A percentile compares a stretch with the other conserved stretches of the same genome.
These are phyloP conservation scores for Plectropomus leopardus DNA, from an alignment of 2,113 vertebrate genomes.

Conservation along the genomic window DNA sequence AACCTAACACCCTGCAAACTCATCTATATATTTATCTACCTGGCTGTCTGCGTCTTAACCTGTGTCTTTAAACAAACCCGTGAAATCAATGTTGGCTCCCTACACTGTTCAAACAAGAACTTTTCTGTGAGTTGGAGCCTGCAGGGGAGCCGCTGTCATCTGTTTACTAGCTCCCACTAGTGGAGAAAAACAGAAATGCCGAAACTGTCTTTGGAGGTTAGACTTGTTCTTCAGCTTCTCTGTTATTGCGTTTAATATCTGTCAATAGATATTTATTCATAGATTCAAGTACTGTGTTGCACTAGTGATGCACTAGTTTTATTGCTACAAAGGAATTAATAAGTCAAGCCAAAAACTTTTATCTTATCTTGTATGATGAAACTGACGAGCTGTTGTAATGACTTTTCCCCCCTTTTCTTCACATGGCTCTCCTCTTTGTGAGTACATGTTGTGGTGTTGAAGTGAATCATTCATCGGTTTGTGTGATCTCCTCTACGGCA, in stretches of 20 bases:
- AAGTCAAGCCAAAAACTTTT: not conserved
- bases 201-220: not conserved
- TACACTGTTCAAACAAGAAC: constrained; percentile 75
- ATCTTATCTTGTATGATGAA: constrained; percentile 4
- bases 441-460: constrained; percentile 42
- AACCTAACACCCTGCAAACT: constrained; percentile 63
- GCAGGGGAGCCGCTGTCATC: constrained; percentile 37
- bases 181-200: constrained; percentile 66
- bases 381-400: constrained; percentile 39
- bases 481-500: constrained; percentile 60
- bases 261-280: not conserved
- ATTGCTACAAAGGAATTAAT: not conserved
- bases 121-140: constrained; percentile 39
- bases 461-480: constrained; percentile 63
- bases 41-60: constrained; percentile 74
- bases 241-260: not conserved
- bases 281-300: no score
- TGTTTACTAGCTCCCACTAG: constrained; percentile 83
- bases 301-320: rapidly evolving
- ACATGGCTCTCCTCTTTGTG: constrained; percentile 23
- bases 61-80: constrained; percentile 78
- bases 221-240: not conserved
- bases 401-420: constrained; percentile 45
- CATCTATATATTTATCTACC: constrained; percentile 73
- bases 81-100: constrained; percentile 74